Evolutionary conservation across 2,113 vertebrate genomes (phyloP).

Genomic region (Dendrocopos noguchii): DNA sequence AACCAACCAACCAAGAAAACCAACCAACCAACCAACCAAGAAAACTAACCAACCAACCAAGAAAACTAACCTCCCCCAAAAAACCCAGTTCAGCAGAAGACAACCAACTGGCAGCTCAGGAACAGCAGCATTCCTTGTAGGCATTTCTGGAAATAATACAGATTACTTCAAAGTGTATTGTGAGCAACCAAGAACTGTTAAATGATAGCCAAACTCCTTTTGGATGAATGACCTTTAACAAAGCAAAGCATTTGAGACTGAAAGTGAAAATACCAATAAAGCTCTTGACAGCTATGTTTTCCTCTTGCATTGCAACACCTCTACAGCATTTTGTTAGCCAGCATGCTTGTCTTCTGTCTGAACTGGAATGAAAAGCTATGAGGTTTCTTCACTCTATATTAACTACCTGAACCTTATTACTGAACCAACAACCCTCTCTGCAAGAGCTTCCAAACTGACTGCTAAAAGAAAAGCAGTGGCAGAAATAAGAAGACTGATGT

Average conservation of each 20-base stretch:
- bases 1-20: no score
- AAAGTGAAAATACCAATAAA: constrained; percentile 1
- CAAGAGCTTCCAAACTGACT: background rate
- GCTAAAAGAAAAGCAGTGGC: background rate
- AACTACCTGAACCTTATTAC: background rate
- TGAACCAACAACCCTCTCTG: background rate
- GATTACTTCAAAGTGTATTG: background rate
- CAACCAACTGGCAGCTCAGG: background rate
- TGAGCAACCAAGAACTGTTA: background rate
- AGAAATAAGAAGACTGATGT: background rate
- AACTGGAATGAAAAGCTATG: background rate
- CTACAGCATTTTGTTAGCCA: background rate
- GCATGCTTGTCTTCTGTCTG: background rate
- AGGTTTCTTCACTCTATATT: background rate
- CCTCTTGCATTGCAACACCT: background rate
- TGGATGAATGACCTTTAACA: constrained; percentile 2
- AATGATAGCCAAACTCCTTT: background rate
- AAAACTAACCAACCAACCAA: background rate
- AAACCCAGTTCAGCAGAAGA: background rate
- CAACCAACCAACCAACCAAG: background rate
- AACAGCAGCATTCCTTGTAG: background rate
- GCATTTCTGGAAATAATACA: background rate
- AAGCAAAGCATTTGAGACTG: constrained; percentile 1
- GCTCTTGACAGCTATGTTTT: background rate
- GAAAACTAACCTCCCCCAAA: background rate